Conservation (phyloP, 2,888 invertebrate species). For the Lacanobia oleracea region DNA sequence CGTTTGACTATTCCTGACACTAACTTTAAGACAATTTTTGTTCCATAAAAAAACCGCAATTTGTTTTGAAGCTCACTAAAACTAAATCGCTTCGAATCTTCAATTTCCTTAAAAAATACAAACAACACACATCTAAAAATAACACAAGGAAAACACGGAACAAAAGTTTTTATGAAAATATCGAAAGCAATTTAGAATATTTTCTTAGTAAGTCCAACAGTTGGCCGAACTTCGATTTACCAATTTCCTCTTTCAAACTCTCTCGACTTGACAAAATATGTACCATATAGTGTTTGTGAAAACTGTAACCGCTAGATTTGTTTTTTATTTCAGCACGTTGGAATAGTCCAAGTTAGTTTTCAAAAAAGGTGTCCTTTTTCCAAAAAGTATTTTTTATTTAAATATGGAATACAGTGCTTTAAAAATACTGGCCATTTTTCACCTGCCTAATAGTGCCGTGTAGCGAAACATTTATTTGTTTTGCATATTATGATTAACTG, state of each 20-base stretch:
- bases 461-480: not conserved
- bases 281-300: conserved; percentile 56
- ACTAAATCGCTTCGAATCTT: not conserved
- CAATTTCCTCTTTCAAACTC: conserved; percentile 66
- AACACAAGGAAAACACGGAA: conserved; percentile 31
- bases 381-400: not conserved
- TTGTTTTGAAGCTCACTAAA: not conserved
- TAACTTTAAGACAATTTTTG: not conserved
- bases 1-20: too few relatives aligned
- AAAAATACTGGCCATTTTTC: conserved; percentile 4
- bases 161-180: conserved; percentile 59
- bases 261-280: conserved; percentile 61
- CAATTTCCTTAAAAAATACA: not conserved
- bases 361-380: not conserved
- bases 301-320: conserved; percentile 46
- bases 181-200: conserved; percentile 68
- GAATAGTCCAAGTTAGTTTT: conserved; percentile 2
- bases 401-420: not conserved
- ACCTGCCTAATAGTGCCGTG: not conserved
- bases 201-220: conserved; percentile 56
- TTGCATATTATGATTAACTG: too few relatives aligned
- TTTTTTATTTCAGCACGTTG: conserved; percentile 42
- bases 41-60: not conserved
- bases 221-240: conserved; percentile 65
- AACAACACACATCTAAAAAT: conserved; percentile 26